Base-by-base conservation (phyloP, 2,888 invertebrate genomes). In the Endomychus coccineus region DNA sequence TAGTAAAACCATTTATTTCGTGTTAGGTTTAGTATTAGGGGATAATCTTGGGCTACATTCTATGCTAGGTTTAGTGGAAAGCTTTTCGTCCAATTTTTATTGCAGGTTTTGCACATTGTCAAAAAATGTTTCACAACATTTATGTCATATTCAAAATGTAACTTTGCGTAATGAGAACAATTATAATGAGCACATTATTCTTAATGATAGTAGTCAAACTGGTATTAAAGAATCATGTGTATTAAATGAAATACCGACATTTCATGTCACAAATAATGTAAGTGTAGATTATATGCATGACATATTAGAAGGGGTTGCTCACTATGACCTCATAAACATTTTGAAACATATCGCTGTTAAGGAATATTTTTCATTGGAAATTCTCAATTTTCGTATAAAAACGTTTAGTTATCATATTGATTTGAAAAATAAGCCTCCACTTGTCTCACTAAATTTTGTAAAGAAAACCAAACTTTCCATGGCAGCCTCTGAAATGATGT, bases 281-380 rank as follows among this genome's bases (percentile, higher is more conserved):
- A 41, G 42, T 24, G 49, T 48, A 38, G 57, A 58, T 30, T 33
- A 55, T 12, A 51, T 56, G 52, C 58, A 58, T 30, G 56, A 58
- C 35, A 21, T 54, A 28, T 44, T 40, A 28, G 46, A 52, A 36
- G 52, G 54, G 5, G 29, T 54, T 12, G 40, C 41, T 33, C 24
- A 50, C 32, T 54, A 57, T 41, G 55, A 44, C n/a, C n/a, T n/a
- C n/a, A n/a, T n/a, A n/a, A n/a, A n/a, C n/a, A n/a, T n/a, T n/a
- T n/a, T n/a, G n/a, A n/a, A n/a, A n/a, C n/a, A n/a, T n/a, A n/a
- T n/a, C n/a, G n/a, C n/a, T n/a, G n/a, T n/a, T n/a, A n/a, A n/a
- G n/a, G n/a, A n/a, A n/a, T n/a, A n/a, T n/a, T n/a, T n/a, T n/a
- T n/a, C n/a, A n/a, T n/a, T n/a, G n/a, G n/a, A n/a, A n/a, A n/a